phyloP scores from a whole-genome alignment of 2,888 invertebrate species.

The Dynastes grantii region DNA sequence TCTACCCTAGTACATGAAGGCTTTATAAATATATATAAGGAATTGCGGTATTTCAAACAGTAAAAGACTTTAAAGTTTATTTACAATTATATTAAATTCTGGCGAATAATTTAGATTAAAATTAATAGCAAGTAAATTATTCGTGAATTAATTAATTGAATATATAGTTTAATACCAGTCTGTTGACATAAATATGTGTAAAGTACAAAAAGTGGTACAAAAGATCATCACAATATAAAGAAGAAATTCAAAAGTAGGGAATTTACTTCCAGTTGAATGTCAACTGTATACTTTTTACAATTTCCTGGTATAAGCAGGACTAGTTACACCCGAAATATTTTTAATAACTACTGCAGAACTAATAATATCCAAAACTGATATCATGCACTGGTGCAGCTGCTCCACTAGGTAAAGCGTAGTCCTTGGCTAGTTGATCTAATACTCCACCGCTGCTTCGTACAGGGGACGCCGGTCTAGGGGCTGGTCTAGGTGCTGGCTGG shows the following conservation, averaged over 20 bases:
- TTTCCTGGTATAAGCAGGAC: constrained; percentile 33
- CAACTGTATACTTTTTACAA: constrained; percentile 35
- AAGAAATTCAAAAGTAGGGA: constrained; percentile 12
- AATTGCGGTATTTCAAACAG: too few relatives aligned
- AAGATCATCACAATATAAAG: constrained; percentile 27
- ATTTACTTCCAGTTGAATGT: constrained; percentile 38
- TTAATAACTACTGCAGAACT: constrained; percentile 63
- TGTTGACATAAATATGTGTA: constrained; percentile 21
- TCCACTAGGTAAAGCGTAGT: constrained; percentile 83
- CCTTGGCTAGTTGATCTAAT: constrained; percentile 86
- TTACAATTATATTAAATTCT: constrained; percentile 16
- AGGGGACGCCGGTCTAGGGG: constrained; percentile 60
- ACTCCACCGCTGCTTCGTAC: constrained; percentile 73
- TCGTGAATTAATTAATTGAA: constrained; percentile 5
- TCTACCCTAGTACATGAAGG: too few relatives aligned
- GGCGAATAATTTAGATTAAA: background rate
- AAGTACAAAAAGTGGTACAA: constrained; percentile 10
- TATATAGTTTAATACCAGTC: constrained; percentile 15
- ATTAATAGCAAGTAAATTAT: constrained; percentile 8
- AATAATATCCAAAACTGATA: constrained; percentile 88
- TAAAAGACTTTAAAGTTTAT: constrained; percentile 14
- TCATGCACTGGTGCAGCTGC: constrained; percentile 83
- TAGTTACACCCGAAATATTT: constrained; percentile 38
- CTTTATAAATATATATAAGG: background rate
- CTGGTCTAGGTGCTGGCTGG: constrained; percentile 60